Base-by-base conservation (phyloP, 1,140 invertebrate species). In the Ruditapes philippinarum region DNA sequence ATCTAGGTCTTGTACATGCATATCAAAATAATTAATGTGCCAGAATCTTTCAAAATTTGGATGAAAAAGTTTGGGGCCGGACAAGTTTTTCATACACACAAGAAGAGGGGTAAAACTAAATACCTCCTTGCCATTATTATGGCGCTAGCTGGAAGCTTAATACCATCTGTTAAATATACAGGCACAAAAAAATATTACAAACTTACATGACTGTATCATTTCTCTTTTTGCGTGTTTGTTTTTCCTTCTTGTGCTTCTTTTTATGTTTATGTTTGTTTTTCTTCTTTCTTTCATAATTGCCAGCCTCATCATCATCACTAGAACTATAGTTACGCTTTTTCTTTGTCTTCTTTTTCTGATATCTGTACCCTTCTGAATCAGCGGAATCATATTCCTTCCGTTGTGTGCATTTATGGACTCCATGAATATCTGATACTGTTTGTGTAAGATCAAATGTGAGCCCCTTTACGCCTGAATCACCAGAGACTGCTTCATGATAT, bases 191-290 rank as follows among this genome's bases (percentile, higher is more conserved):
- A n/a, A n/a, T n/a, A n/a, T n/a, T n/a, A n/a, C n/a, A 38, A 17
- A 70, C 65, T 70, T 70, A 70, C 65, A 70, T 36, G 3, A 38
- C 33, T 19, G 28, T 70, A 19, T 38, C 65, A 17, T 22, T 70
- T 38, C 9, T 38, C 22, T 70, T 33, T 36, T 70, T 70, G 1
- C 12, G 7, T n/a, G 45, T 45, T 28, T 49, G n/a, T 28, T 40
- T 81, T 42, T 81, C 60, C 45, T 81, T 57, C 51, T 81, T 81
- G 4, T 9, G 33, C 65, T 81, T 57, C 51, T 81, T 62, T 62
- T 42, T 62, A 40, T 31, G 19, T 65, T 88, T 31, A 57, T 88
- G 45, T 40, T 49, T 54, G n/a, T 45, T 87, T 60, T 62, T 79
- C 73, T 84, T 84, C 54, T 65, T 86, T 57, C 78, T 86, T 49